These are phyloP conservation scores for Pangasius krempfi DNA, from an alignment of 2,797 vertebrate genomes.

Conservation along the genomic window DNA sequence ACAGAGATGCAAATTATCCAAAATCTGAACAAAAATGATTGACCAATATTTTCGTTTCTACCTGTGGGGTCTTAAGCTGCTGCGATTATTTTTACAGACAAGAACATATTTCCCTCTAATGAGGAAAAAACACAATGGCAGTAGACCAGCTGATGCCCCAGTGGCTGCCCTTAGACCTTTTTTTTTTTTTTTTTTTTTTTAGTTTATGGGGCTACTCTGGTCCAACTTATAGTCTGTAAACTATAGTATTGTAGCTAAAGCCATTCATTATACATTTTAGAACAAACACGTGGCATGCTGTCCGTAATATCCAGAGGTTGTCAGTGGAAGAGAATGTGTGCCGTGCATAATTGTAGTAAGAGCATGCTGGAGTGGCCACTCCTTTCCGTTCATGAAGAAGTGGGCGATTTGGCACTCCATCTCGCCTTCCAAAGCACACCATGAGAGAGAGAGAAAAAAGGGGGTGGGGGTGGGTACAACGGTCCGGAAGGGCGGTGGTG, in stretches of 20 bases:
- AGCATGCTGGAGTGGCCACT: slow-evolving; percentile 15
- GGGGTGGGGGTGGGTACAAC: background rate
- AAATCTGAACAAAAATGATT: background rate
- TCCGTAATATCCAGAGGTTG: background rate
- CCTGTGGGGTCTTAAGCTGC: background rate
- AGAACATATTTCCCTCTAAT: background rate
- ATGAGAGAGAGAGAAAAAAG: background rate
- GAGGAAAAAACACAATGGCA: background rate
- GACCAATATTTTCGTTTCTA: background rate
- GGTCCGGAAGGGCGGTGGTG: slow-evolving; percentile 12
- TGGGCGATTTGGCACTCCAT: slow-evolving; percentile 42
- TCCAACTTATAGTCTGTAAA: background rate
- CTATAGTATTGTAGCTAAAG: background rate
- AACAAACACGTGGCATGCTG: background rate
- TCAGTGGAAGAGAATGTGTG: background rate
- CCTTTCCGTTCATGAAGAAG: slow-evolving; percentile 30
- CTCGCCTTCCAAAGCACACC: slow-evolving; percentile 43
- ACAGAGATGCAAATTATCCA: too few species aligned
- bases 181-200: background rate
- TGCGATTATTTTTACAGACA: background rate
- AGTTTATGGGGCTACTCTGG: too few species aligned
- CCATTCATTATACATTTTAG: background rate
- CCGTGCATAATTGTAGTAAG: slow-evolving; percentile 22
- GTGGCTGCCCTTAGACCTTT: background rate
- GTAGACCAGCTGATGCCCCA: background rate